Evolutionary conservation across 1,140 invertebrate genomes (phyloP).

Genomic region (Drosophila ficusphila): DNA sequence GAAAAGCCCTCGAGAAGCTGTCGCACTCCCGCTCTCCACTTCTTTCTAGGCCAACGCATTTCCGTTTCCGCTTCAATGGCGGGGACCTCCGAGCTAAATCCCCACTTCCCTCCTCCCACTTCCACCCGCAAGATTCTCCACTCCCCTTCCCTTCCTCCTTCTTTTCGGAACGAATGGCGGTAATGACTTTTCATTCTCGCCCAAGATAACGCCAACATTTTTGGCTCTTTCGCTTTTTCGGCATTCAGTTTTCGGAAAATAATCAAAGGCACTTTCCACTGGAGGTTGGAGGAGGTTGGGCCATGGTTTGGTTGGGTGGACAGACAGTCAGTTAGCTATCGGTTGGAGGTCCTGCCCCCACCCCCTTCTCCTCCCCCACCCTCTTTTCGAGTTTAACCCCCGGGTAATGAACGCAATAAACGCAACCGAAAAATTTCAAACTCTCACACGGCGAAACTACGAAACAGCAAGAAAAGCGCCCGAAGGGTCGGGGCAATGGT

Average conservation of each 20-base stretch:
- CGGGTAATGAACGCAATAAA: slow-evolving; percentile 79
- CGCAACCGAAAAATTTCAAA: slow-evolving; percentile 78
- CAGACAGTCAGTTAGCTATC: slow-evolving; percentile 61
- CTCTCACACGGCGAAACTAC: slow-evolving; percentile 58
- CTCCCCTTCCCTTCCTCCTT: too few species aligned
- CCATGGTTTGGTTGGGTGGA: slow-evolving; percentile 1
- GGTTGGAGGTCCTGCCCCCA: slow-evolving; percentile 38
- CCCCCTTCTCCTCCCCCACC: neutral
- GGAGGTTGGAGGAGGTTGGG: neutral
- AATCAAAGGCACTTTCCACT: slow-evolving; percentile 50
- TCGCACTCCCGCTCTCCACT: slow-evolving; percentile 3
- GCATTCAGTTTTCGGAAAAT: slow-evolving; percentile 52
- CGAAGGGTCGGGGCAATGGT: neutral
- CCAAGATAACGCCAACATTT: slow-evolving; percentile 76
- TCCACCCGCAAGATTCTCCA: too few species aligned
- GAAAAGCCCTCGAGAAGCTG: slow-evolving; percentile 34
- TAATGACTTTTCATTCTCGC: slow-evolving; percentile 81
- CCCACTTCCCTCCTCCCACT: neutral
- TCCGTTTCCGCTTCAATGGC: slow-evolving; percentile 78
- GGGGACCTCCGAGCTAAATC: slow-evolving; percentile 5
- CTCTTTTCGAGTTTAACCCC: slow-evolving; percentile 6
- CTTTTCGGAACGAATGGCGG: slow-evolving; percentile 70
- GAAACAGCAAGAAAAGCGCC: slow-evolving; percentile 28
- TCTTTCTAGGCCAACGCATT: slow-evolving; percentile 62
- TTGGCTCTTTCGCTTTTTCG: slow-evolving; percentile 47